phyloP scores from a whole-genome alignment of 1,140 invertebrate genomes.

The Brachionus plicatilis region DNA sequence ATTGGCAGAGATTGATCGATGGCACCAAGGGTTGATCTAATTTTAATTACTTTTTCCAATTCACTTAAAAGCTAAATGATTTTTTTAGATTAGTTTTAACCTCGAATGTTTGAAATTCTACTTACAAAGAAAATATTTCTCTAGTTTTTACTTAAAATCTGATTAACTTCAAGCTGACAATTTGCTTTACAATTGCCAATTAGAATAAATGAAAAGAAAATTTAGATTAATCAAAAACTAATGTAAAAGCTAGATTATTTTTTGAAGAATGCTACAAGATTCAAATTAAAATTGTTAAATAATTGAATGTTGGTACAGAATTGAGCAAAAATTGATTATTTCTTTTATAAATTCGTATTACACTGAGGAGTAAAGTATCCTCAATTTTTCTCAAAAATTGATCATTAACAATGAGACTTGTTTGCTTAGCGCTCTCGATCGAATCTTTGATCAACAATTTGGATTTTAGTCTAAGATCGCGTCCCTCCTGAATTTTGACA shows the following conservation, averaged over 20 bases:
- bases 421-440: conserved; percentile 9
- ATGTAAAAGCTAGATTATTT: neutral
- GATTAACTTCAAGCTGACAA: neutral
- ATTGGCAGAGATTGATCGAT: too few relatives aligned
- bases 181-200: neutral
- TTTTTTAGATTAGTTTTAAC: too few relatives aligned
- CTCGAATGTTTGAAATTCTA: too few relatives aligned
- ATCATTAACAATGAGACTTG: neutral
- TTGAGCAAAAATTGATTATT: conserved; percentile 5
- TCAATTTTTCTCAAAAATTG: conserved; percentile 27
- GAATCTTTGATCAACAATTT: conserved; percentile 32
- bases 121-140: neutral
- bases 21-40: too few relatives aligned
- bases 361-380: conserved; percentile 13
- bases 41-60: too few relatives aligned
- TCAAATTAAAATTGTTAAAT: neutral
- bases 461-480: neutral
- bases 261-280: neutral
- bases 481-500: conserved; percentile 43
- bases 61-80: too few relatives aligned
- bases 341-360: neutral
- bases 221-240: neutral
- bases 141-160: neutral
- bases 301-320: neutral
- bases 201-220: neutral